A percentile compares a stretch with the other conserved stretches of the same genome.
phyloP scores from a whole-genome alignment of 1,140 invertebrate species.

The Bombus affinis region DNA sequence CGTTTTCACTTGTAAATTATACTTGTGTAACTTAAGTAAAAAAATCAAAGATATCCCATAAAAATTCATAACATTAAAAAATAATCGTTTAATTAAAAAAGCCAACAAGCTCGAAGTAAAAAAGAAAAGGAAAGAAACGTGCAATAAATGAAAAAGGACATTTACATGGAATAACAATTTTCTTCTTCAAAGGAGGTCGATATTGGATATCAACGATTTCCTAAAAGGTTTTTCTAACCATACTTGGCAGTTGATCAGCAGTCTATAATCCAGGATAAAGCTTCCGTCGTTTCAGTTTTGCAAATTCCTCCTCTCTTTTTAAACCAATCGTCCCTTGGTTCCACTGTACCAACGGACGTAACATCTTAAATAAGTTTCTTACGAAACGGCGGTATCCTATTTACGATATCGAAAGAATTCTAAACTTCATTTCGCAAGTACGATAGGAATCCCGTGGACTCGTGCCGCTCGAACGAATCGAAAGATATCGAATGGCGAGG shows the following conservation, averaged over 20 bases:
- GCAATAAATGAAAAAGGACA: too few relatives aligned
- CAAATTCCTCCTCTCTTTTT: neutral
- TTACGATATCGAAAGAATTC: conserved; percentile 45
- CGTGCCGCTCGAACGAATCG: conserved; percentile 36
- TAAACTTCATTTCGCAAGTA: conserved; percentile 55
- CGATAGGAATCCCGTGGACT: conserved; percentile 46
- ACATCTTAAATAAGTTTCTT: conserved; percentile 34
- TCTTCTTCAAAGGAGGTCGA: too few relatives aligned
- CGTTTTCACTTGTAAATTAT: too few relatives aligned
- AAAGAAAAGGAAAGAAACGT: neutral
- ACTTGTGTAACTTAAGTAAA: neutral
- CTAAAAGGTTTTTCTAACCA: too few relatives aligned
- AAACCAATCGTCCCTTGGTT: too few relatives aligned
- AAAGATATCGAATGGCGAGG: conserved; percentile 56
- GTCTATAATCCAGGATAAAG: neutral
- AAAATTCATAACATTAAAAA: neutral
- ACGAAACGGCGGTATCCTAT: conserved; percentile 21
- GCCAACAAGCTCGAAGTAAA: neutral
- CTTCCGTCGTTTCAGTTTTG: neutral
- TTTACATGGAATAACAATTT: too few relatives aligned
- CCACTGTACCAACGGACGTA: neutral
- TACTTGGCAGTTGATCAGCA: neutral
- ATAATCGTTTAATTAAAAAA: neutral
- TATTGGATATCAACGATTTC: too few relatives aligned
- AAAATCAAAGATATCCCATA: neutral